These are phyloP conservation scores for Adoxophyes honmai DNA, from an alignment of 1,140 invertebrate species.

Conservation along the genomic window DNA sequence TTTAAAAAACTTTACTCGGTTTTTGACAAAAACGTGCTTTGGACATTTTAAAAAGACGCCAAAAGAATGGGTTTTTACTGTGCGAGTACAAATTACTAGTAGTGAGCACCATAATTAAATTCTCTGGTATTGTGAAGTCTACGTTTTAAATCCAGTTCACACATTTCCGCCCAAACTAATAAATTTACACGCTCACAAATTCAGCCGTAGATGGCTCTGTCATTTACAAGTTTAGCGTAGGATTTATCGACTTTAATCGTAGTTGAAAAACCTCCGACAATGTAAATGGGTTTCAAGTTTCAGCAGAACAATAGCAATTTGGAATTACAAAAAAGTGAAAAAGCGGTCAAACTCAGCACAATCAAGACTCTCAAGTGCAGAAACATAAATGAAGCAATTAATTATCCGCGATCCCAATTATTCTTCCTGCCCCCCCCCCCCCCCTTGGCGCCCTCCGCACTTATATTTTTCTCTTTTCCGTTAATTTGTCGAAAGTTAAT, in stretches of 20 bases:
- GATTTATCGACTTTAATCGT: slow-evolving; percentile 13
- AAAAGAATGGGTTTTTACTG: slow-evolving; percentile 2
- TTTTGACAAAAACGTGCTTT: slow-evolving; percentile 8
- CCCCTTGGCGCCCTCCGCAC: slow-evolving; percentile 30
- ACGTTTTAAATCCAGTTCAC: too few species aligned
- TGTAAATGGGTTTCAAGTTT: slow-evolving; percentile 38
- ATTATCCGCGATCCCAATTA: slow-evolving; percentile 70
- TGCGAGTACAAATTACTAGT: neutral
- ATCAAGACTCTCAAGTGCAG: slow-evolving; percentile 70
- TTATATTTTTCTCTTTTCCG: slow-evolving; percentile 51
- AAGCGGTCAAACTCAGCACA: slow-evolving; percentile 60
- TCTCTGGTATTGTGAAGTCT: too few species aligned
- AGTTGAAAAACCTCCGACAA: slow-evolving; percentile 42
- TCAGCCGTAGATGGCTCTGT: neutral
- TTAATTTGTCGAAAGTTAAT: slow-evolving; percentile 60
- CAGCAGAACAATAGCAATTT: slow-evolving; percentile 62
- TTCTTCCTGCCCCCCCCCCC: slow-evolving; percentile 46
- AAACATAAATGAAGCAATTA: slow-evolving; percentile 76
- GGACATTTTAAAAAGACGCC: slow-evolving; percentile 7
- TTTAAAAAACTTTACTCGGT: slow-evolving; percentile 10
- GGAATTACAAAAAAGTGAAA: slow-evolving; percentile 57
- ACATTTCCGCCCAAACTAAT: too few species aligned
- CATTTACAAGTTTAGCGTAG: slow-evolving; percentile 2
- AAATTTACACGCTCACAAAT: neutral
- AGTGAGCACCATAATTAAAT: too few species aligned